Evolutionary conservation across 2,888 invertebrate genomes (phyloP).

Genomic region (Dryococelus australis): DNA sequence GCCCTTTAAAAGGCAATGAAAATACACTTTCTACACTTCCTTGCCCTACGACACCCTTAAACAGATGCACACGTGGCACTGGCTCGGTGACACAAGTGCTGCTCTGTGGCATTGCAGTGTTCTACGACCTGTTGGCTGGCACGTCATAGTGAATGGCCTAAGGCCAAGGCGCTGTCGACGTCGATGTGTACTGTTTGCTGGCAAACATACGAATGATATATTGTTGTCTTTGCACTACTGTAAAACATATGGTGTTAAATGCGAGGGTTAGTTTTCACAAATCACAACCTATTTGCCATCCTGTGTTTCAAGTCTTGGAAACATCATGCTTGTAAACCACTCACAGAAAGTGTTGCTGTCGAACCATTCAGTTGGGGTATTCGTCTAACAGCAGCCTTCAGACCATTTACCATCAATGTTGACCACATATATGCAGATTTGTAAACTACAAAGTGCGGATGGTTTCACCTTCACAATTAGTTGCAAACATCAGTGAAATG

Average conservation of each 20-base stretch:
- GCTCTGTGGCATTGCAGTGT: too few species aligned
- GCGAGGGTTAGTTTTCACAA: conserved; percentile 55
- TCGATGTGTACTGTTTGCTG: conserved; percentile 51
- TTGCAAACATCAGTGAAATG: conserved; percentile 56
- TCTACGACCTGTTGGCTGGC: too few species aligned
- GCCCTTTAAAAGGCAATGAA: too few species aligned
- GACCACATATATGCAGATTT: conserved; percentile 55
- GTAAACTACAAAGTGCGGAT: conserved; percentile 58
- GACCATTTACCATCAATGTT: conserved; percentile 53
- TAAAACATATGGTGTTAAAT: conserved; percentile 50
- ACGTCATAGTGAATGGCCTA: too few species aligned
- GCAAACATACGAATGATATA: conserved; percentile 52
- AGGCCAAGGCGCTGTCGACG: too few species aligned
- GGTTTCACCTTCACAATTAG: conserved; percentile 53
- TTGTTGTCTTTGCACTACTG: conserved; percentile 51
- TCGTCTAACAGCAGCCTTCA: conserved; percentile 52
- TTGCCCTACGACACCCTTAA: too few species aligned
- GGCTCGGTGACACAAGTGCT: too few species aligned
- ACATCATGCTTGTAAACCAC: conserved; percentile 49
- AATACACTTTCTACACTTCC: too few species aligned
- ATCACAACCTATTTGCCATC: conserved; percentile 52
- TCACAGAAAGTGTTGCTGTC: conserved; percentile 49
- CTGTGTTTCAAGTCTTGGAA: conserved; percentile 48
- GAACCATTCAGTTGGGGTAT: conserved; percentile 53
- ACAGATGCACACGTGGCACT: too few species aligned